Evolutionary conservation across 2,888 invertebrate genomes (phyloP).

Genomic region (Panopea generosa): DNA sequence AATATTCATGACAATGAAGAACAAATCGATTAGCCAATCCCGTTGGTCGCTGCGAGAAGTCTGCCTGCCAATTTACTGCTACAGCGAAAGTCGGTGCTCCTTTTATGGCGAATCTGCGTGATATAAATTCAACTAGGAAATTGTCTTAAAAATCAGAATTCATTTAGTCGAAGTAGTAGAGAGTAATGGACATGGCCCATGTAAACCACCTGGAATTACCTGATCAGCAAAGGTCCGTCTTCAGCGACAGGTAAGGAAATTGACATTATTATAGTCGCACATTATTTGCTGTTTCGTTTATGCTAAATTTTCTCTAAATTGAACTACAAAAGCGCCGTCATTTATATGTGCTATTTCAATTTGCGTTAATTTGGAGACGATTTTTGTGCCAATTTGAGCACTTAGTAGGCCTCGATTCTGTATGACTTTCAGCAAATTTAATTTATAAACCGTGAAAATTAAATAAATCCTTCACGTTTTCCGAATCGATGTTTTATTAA

Average conservation of each 20-base stretch:
- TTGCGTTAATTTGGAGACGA: conserved; percentile 47
- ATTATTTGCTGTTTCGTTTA: conserved; percentile 9
- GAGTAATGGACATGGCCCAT: conserved; percentile 40
- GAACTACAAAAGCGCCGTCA: conserved; percentile 16
- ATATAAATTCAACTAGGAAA: conserved; percentile 58
- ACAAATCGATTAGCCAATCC: conserved; percentile 1
- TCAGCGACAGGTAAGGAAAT: conserved; percentile 16
- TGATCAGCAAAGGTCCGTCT: conserved; percentile 8
- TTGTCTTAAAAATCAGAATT: conserved; percentile 51
- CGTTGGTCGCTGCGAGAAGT: conserved; percentile 2
- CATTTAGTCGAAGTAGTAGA: conserved; percentile 32
- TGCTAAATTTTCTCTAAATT: conserved; percentile 16
- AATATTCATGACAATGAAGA: conserved; percentile 45
- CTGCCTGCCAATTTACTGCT: conserved; percentile 28
- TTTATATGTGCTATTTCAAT: conserved; percentile 28
- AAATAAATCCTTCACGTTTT: conserved; percentile 44
- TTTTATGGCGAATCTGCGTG: conserved; percentile 55
- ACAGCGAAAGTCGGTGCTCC: conserved; percentile 30
- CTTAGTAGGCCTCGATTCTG: conserved; percentile 21
- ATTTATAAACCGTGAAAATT: conserved; percentile 76
- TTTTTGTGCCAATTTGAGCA: conserved; percentile 49
- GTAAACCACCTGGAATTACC: conserved; percentile 36
- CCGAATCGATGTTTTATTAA: conserved; percentile 1
- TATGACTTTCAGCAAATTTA: conserved; percentile 72
- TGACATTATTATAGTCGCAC: conserved; percentile 7